Base-by-base conservation (phyloP, 2,888 invertebrate genomes). In the Mesochorus sp. region DNA sequence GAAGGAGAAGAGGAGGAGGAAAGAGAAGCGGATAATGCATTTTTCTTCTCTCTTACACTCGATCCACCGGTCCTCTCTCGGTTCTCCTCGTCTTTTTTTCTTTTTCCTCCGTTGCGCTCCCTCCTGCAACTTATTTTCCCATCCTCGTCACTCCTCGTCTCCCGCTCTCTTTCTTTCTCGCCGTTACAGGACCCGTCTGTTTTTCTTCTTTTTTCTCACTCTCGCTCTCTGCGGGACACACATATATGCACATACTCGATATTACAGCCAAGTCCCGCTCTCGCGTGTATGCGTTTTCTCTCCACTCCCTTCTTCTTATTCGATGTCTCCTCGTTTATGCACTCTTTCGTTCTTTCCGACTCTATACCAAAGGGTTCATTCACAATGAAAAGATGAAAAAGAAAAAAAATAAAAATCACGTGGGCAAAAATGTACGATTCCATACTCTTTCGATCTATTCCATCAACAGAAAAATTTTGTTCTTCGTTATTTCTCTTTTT, bases 201-300 rank as follows among this genome's bases (percentile, higher is more conserved):
- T n/a, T 66, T 73, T 64, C 64, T 74, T 44, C 66, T 67, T 74
- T 74, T 74, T 31, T 53, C 70, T 74, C 74, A 79, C 78, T 79
- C 78, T 79, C 78, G 74, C 70, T 79, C 78, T 79, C 78, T 74
- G 74, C 59, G 64, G 61, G 71, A 51, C 51, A 37, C 39, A 44
- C 53, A 42, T 42, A 59, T 57, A 66, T 62, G 53, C 55, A 79
- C 70, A n/a, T n/a, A 73, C 61, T 74, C 71, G 70, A 78, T n/a
- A n/a, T 78, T 74, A 78, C 74, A 66, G 67, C 74, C 68, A 19
- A 68, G 59, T 76, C 79, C 64, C 66, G 71, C 14, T 62, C 49
- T 39, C 64, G 21, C n/a, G 49, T 44, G 49, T 59, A 28, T 6
- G n/a, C n/a, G n/a, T 37, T 34, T 53, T 53, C 57, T 68, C 39